These are phyloP conservation scores for Busseola fusca DNA, from an alignment of 2,888 invertebrate species.

Conservation along the genomic window DNA sequence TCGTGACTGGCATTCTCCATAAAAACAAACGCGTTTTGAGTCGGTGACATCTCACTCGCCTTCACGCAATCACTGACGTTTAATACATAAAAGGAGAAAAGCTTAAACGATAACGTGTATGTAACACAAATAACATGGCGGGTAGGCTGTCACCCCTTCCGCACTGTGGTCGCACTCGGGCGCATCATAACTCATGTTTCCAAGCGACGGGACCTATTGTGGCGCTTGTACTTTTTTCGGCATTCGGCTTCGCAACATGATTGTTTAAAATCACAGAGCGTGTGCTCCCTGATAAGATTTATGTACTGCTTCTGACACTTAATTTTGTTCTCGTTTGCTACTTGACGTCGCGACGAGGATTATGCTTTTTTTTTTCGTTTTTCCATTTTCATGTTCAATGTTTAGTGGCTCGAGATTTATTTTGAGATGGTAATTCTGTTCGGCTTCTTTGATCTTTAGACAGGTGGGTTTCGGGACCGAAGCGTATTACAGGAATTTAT, in stretches of 20 bases:
- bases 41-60: slow-evolving; percentile 39
- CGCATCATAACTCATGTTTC: slow-evolving; percentile 76
- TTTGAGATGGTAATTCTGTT: slow-evolving; percentile 29
- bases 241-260: slow-evolving; percentile 73
- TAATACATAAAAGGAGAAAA: slow-evolving; percentile 56
- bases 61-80: slow-evolving; percentile 52
- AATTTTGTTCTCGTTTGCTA: slow-evolving; percentile 80
- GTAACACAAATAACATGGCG: slow-evolving; percentile 57
- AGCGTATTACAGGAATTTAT: slow-evolving; percentile 4
- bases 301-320: slow-evolving; percentile 84
- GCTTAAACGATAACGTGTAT: slow-evolving; percentile 57
- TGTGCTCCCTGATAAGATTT: slow-evolving; percentile 82
- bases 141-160: slow-evolving; percentile 58
- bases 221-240: slow-evolving; percentile 73
- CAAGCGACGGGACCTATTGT: slow-evolving; percentile 76
- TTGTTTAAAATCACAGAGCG: slow-evolving; percentile 84
- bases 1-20: slow-evolving; percentile 25
- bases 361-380: slow-evolving; percentile 50
- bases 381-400: slow-evolving; percentile 59
- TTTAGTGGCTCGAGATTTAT: slow-evolving; percentile 43
- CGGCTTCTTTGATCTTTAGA: slow-evolving; percentile 14
- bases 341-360: slow-evolving; percentile 70
- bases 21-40: slow-evolving; percentile 35
- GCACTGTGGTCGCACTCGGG: slow-evolving; percentile 62
- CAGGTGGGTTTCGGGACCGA: slow-evolving; percentile 1